These are phyloP conservation scores for Zaprionus ghesquierei DNA, from an alignment of 1,140 invertebrate species.

Conservation along the genomic window DNA sequence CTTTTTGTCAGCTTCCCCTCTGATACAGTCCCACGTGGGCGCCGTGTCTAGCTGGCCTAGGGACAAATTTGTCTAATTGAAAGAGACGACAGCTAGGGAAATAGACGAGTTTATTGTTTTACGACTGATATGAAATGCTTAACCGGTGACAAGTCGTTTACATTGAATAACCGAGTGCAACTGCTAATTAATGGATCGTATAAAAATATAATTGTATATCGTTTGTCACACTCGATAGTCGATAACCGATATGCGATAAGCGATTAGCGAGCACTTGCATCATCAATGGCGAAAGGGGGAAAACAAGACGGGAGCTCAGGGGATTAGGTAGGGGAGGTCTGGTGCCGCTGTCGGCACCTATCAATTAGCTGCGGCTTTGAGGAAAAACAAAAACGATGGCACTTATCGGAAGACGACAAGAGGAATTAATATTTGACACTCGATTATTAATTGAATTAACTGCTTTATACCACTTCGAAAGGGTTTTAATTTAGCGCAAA, in stretches of 20 bases:
- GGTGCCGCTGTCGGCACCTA: conserved; percentile 36
- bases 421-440: conserved; percentile 63
- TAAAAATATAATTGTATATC: not conserved
- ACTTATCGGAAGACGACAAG: conserved; percentile 32
- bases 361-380: conserved; percentile 36
- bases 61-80: conserved; percentile 57
- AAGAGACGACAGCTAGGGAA: conserved; percentile 37
- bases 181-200: conserved; percentile 50
- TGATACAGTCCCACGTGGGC: conserved; percentile 10
- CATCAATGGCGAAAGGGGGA: conserved; percentile 3
- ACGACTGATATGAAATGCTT: conserved; percentile 57
- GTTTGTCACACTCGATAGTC: not conserved
- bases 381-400: conserved; percentile 9
- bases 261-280: not conserved
- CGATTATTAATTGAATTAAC: conserved; percentile 74
- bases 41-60: conserved; percentile 27
- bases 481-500: conserved; percentile 49
- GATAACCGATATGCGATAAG: not conserved
- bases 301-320: too few species aligned
- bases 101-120: conserved; percentile 71
- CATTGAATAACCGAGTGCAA: conserved; percentile 34
- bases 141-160: conserved; percentile 32
- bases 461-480: conserved; percentile 73
- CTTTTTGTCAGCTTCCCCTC: conserved; percentile 8
- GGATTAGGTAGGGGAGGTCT: not conserved